Base-by-base conservation (phyloP, 2,888 invertebrate genomes). In the Ligdia adustata region DNA sequence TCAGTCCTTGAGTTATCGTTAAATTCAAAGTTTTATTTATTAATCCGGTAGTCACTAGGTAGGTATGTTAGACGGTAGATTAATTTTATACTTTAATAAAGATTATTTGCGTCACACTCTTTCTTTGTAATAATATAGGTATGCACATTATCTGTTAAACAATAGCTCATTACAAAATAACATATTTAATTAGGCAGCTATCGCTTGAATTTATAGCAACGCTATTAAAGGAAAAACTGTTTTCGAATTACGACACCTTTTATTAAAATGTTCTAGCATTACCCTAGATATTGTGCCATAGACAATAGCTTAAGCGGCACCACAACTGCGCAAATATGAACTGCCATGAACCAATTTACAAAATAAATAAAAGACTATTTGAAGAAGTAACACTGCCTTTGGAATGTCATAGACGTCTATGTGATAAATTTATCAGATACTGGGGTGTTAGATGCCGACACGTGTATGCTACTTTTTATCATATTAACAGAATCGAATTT, bases 261-360 rank as follows among this genome's bases (percentile, higher is more conserved):
- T 64, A 72, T 66, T 68, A 50, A 67, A 68, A 66, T 62, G 62
- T 66, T 52, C 65, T 60, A 65, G 75, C 76, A 61, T 79, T 80
- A 78, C 79, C 79, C 72, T 70, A 64, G 65, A 75, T 80, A 82
- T 75, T 63, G 77, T 82, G 84, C 79, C 82, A 75, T 64, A 69
- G 66, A 59, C 78, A 77, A 75, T 77, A 75, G 76, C 70, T 70
- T 63, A 63, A 75, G 69, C 63, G 45, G 40, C 41, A 39, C 31
- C 48, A 52, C 52, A 85, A 72, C 85, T 86, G 84, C 52, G 67
- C 73, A 84, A 86, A 86, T 70, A 75, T 47, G 52, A 60, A 63
- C 63, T 69, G 65, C 80, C 79, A 72, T 84, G 81, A 78, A 82
- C 83, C 73, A 83, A 84, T 82, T 83, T 80, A 78, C 72, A 71